Conservation (phyloP, 2,113 vertebrate genomes). For the Ammodramus savannarum region DNA sequence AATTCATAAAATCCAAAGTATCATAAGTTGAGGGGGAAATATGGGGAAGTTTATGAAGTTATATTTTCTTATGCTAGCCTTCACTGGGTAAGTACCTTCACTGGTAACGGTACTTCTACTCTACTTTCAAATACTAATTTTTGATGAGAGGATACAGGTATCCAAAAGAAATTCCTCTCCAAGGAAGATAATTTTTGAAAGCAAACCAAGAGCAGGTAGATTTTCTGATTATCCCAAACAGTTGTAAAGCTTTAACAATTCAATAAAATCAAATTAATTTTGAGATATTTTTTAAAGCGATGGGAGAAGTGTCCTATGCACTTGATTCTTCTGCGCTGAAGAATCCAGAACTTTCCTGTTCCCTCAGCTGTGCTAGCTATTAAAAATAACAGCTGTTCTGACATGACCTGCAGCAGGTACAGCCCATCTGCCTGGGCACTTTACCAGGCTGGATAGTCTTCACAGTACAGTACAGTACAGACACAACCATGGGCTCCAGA, state of each 20-base stretch:
- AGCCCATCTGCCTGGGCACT: not conserved
- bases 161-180: not conserved
- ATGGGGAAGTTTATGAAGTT: not conserved
- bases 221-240: not conserved
- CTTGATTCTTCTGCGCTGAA: not conserved
- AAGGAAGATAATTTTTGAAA: not conserved
- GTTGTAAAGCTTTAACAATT: not conserved
- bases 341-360: not conserved
- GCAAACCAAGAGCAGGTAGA: not conserved
- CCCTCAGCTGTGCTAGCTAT: not conserved
- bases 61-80: not conserved
- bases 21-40: not conserved
- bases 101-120: not conserved
- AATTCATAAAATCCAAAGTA: not conserved
- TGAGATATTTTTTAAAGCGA: not conserved
- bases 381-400: not conserved
- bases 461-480: rapidly evolving
- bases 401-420: not conserved
- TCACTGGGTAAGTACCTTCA: not conserved
- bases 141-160: not conserved
- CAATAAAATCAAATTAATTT: not conserved
- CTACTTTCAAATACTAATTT: not conserved
- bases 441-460: not conserved
- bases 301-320: not conserved
- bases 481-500: not conserved